Base-by-base conservation (phyloP, 2,888 invertebrate genomes). In the Girardia tigrina region DNA sequence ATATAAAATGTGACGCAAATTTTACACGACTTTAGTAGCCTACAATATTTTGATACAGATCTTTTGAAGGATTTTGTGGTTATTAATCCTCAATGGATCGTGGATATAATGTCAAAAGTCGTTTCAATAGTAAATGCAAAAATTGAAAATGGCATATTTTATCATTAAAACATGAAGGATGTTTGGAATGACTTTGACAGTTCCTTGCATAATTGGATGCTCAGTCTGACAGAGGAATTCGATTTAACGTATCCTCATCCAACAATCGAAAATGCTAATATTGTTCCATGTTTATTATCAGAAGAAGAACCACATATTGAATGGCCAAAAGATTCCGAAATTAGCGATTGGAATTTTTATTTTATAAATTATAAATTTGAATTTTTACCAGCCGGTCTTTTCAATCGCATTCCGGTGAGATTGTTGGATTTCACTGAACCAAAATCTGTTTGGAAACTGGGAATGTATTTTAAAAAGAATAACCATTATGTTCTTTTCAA, bases 21-120 rank as follows among this genome's bases (percentile, higher is more conserved):
- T 77, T 80, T 83, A 12, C 82, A 83, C 79, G 82, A 83, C 71
- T 79, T 83, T 29, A 83, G 83, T 0, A 80, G 82, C n/a, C 77
- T 83, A 6, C 83, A 83, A 78, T 81, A 82, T 78, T 83, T 83
- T 77, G 79, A 81, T 27, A 81, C 79, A n/a, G 81, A 81, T 72
- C 79, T 79, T 20, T 80, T 83, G 6, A 80, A 80, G 73, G 78
- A 81, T n/a, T 78, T 80, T 77, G 81, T 83, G 6, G 82, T 83
- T 4, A 81, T 83, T 72, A 82, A 81, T 78, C 83, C 83, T 26
- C 82, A 83, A 79, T 83, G 83, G 83, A 81, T 83, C 70, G 82
- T 83, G 4, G 81, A 83, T 78, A 82, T 82, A 28, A 83, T 83
- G 82, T 80, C 83, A 0, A 82, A 82, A 78, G 80, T 83, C 0